Percentiles rank a stretch among this genome's conserved stretches.
Conservation (phyloP, 1,140 invertebrate genomes). For the Scaptomyza hsui region DNA sequence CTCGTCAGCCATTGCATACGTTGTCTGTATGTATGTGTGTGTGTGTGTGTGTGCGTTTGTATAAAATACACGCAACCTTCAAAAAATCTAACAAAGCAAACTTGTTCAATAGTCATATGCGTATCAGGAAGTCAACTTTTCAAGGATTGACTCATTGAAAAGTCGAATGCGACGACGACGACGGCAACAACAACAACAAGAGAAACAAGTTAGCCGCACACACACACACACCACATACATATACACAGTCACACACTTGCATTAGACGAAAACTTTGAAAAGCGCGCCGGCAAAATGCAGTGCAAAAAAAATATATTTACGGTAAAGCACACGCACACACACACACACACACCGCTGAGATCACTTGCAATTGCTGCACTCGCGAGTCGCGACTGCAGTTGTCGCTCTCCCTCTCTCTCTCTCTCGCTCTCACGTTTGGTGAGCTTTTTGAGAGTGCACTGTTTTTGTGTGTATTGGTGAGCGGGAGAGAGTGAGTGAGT, state of each 20-base stretch:
- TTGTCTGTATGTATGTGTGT: slow-evolving; percentile 23
- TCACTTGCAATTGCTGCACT: slow-evolving; percentile 66
- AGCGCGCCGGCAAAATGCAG: slow-evolving; percentile 79
- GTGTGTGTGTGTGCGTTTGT: slow-evolving; percentile 43
- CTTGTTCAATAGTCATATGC: slow-evolving; percentile 84
- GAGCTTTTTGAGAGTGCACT: slow-evolving; percentile 15
- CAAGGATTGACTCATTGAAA: slow-evolving; percentile 84
- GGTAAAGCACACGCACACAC: slow-evolving; percentile 60
- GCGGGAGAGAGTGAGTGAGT: not conserved
- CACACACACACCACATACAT: slow-evolving; percentile 14
- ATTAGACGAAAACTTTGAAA: slow-evolving; percentile 70
- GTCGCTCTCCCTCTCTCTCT: slow-evolving; percentile 2
- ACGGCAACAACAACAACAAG: slow-evolving; percentile 25
- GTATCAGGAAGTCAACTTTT: slow-evolving; percentile 84
- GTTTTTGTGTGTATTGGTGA: slow-evolving; percentile 12
- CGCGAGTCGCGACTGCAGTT: slow-evolving; percentile 11
- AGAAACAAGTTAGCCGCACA: slow-evolving; percentile 74
- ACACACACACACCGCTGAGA: slow-evolving; percentile 38
- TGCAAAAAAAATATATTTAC: slow-evolving; percentile 63
- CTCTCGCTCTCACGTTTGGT: not conserved
- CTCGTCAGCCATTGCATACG: slow-evolving; percentile 42
- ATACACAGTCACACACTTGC: slow-evolving; percentile 32
- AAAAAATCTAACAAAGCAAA: slow-evolving; percentile 84
- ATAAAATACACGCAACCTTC: slow-evolving; percentile 82
- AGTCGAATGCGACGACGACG: slow-evolving; percentile 75